Conservation (phyloP, 2,888 invertebrate genomes). For the Scaptomyza polygonia region DNA sequence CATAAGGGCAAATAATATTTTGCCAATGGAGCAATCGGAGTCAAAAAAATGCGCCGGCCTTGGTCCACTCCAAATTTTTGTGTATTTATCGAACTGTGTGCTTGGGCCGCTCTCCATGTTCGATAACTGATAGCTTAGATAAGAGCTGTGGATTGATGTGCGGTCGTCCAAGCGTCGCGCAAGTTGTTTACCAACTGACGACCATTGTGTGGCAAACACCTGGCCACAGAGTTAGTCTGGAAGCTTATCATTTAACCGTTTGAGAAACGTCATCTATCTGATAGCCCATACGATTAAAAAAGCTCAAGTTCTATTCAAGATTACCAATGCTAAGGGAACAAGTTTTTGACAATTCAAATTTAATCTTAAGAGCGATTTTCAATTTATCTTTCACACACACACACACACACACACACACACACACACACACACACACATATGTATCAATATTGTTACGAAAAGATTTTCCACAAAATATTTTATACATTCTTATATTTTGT, state of each 20-base stretch:
- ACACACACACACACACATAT: too few relatives aligned
- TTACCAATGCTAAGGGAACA: slow-evolving; percentile 10
- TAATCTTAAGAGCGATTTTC: too few relatives aligned
- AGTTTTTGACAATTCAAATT: too few relatives aligned
- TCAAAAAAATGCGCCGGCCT: slow-evolving; percentile 78
- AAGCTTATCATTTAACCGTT: slow-evolving; percentile 57
- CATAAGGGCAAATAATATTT: slow-evolving; percentile 81
- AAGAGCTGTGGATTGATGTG: slow-evolving; percentile 35
- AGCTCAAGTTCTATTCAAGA: slow-evolving; percentile 48
- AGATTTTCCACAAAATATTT: too few relatives aligned
- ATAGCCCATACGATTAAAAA: slow-evolving; percentile 28
- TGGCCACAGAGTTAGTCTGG: slow-evolving; percentile 13
- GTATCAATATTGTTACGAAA: too few relatives aligned
- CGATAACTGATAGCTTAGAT: slow-evolving; percentile 46
- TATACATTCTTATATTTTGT: too few relatives aligned
- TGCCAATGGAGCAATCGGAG: slow-evolving; percentile 81
- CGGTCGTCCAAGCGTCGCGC: slow-evolving; percentile 50
- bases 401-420: too few relatives aligned
- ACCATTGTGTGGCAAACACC: slow-evolving; percentile 32
- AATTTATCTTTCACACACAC: too few relatives aligned
- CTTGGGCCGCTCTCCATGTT: slow-evolving; percentile 69
- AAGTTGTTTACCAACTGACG: slow-evolving; percentile 58
- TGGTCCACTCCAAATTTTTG: slow-evolving; percentile 81
- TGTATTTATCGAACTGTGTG: slow-evolving; percentile 81
- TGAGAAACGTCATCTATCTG: slow-evolving; percentile 60